Percentiles rank a stretch among this genome's conserved stretches.
phyloP scores from a whole-genome alignment of 2,113 vertebrate species.

The Pseudolaguvia tuberculata region DNA sequence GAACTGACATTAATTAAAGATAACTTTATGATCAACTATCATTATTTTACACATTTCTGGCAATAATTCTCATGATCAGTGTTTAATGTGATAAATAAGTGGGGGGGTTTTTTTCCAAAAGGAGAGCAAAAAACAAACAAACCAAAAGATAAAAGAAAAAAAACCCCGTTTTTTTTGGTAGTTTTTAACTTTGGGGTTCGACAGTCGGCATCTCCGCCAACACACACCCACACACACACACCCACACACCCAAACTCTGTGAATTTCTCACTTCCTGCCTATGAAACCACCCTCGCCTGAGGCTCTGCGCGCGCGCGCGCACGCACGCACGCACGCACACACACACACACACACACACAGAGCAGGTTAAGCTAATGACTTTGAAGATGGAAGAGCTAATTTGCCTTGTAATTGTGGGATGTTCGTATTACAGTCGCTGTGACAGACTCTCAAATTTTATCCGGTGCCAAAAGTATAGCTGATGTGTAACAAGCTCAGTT shows the following conservation, averaged over 20 bases:
- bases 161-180: too few relatives aligned
- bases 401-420: neutral
- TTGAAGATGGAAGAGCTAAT: neutral
- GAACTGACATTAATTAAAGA: too few relatives aligned
- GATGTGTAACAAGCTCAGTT: constrained; percentile 15
- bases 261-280: constrained; percentile 31
- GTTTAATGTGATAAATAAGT: neutral
- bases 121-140: neutral
- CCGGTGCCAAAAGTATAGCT: constrained; percentile 30
- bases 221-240: constrained; percentile 26
- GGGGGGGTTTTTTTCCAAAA: too few relatives aligned
- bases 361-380: neutral
- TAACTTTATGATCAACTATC: too few relatives aligned
- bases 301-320: neutral
- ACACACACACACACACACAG: neutral
- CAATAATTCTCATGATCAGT: neutral
- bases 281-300: neutral
- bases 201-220: constrained; percentile 3
- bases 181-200: constrained; percentile 2
- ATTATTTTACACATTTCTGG: neutral
- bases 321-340: too few relatives aligned
- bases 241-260: constrained; percentile 1
- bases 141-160: too few relatives aligned
- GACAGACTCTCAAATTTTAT: constrained; percentile 1
- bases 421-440: neutral